phyloP scores from a whole-genome alignment of 2,797 vertebrate species.

The Tympanoctomys barrerae region DNA sequence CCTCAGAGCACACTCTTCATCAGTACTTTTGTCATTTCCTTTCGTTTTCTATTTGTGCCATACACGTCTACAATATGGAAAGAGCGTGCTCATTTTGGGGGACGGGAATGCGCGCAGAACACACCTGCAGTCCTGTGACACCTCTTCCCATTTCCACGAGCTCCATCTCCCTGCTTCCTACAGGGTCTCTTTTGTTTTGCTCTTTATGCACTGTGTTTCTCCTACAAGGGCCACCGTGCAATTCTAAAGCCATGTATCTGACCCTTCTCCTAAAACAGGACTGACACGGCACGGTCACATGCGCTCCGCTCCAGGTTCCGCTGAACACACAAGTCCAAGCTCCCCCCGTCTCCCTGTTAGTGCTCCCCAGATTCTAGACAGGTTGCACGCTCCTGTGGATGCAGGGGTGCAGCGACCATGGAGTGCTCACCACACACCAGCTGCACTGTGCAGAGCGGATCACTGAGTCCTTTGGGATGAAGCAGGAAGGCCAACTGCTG shows the following conservation, averaged over 20 bases:
- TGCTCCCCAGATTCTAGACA: neutral
- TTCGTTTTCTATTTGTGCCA: neutral
- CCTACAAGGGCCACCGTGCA: neutral
- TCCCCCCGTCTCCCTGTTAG: neutral
- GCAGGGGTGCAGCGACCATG: neutral
- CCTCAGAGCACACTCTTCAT: neutral
- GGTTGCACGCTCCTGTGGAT: rapidly evolving
- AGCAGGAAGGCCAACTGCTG: neutral
- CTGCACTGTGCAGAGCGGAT: neutral
- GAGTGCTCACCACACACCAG: rapidly evolving
- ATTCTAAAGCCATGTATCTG: neutral
- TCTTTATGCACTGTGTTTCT: neutral
- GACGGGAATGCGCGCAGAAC: neutral
- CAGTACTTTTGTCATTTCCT: neutral
- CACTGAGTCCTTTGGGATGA: neutral
- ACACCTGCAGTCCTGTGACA: too few species aligned
- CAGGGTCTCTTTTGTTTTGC: neutral
- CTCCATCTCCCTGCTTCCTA: neutral
- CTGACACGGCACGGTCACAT: neutral
- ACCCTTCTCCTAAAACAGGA: neutral
- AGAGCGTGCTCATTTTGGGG: rapidly evolving
- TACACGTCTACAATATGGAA: neutral
- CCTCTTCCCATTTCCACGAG: neutral
- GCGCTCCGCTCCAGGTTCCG: neutral
- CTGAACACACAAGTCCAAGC: neutral